Base-by-base conservation (phyloP, 2,113 vertebrate species). In the Myiopsitta monachus region DNA sequence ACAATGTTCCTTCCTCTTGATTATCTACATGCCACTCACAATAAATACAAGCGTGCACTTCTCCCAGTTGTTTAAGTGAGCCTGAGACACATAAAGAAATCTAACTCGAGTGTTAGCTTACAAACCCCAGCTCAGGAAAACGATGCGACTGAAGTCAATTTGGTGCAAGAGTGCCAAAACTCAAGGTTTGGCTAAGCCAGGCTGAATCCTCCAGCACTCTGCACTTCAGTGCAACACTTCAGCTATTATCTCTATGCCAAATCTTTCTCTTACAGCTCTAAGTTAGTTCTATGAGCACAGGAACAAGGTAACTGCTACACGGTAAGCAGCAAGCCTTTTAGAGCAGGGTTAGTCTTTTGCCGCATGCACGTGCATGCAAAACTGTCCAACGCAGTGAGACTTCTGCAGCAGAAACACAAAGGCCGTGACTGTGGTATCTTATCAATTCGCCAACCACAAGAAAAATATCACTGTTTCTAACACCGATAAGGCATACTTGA, bases 391-490 rank as follows among this genome's bases (percentile, higher is more conserved):
- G 21, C 1, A 0, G 52, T 1, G 4, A 51, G 30, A n/a, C 19
- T 41, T 5, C n/a, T 67, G 17, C 30, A 19, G 47, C 0, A 0
- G 16, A 88, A 83, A 83, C 0, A 6, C 14, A 14, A 23, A 22
- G 10, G 33, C 22, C 38, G 11, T 3, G 23, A 28, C 13, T 11
- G 23, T 1, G 22, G 18, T 23, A 33, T 64, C 67, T 83, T 27
- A 86, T 38, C 62, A 79, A 33, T 33, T 31, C 51, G 15, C 18
- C 11, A 23, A 70, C 23, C 13, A 22, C 23, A 9, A 61, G 31
- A 43, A 76, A 63, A 85, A 11, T 23, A 88, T n/a, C 57, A 7
- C 38, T 52, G 41, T 44, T 54, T n/a, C 66, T 28, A 74, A 54
- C 0, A 0, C 43, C 41, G 51, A 27, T 47, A 73, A 80, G 39